Conservation (phyloP, 2,797 vertebrate species). For the Mormyrus proboscirostris region DNA sequence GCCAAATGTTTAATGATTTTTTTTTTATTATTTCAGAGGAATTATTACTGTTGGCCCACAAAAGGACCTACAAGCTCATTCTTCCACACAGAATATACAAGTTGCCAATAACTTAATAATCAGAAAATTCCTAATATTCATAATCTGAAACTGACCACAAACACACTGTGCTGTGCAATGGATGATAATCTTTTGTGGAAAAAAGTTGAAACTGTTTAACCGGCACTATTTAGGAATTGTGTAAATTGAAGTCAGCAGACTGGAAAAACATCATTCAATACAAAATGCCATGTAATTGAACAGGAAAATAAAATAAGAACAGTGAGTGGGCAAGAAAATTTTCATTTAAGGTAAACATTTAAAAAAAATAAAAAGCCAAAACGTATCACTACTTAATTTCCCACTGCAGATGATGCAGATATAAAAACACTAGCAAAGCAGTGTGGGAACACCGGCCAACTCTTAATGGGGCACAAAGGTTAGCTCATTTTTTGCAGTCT, state of each 20-base stretch:
- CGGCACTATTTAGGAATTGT: neutral
- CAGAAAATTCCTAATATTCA: neutral
- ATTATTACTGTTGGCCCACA: neutral
- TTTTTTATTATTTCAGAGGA: neutral
- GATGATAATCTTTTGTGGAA: neutral
- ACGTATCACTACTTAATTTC: neutral
- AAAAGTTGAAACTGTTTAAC: neutral
- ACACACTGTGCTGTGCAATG: neutral
- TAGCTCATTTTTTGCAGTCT: neutral
- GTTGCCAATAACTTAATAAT: neutral
- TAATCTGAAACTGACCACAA: neutral
- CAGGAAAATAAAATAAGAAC: neutral
- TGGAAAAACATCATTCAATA: neutral
- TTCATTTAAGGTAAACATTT: neutral
- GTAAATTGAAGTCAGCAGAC: conserved; percentile 7
- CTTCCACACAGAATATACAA: neutral
- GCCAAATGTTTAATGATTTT: neutral
- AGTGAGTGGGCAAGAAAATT: neutral
- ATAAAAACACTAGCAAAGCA: neutral
- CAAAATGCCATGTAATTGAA: neutral
- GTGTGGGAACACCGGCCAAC: neutral
- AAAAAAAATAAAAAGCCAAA: neutral
- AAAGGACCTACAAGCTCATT: neutral
- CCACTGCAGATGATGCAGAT: neutral
- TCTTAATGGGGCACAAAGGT: neutral